Percentiles rank a stretch among this genome's conserved stretches.
Evolutionary conservation across 2,113 vertebrate species (phyloP).

Genomic region (Bothrops jararaca): DNA sequence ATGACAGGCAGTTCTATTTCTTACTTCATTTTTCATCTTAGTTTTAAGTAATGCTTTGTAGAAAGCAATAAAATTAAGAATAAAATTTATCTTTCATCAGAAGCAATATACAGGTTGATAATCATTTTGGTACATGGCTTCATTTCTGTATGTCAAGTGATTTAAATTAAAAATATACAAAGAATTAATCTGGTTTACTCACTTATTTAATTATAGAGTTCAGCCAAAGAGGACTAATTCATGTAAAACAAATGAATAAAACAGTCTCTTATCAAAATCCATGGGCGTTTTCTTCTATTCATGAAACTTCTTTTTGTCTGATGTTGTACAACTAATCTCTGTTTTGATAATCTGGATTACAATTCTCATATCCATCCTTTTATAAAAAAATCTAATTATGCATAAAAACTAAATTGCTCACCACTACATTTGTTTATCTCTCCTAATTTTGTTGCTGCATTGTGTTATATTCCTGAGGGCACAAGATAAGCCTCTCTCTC

Average conservation of each 20-base stretch:
- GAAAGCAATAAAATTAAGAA: background rate
- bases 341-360: background rate
- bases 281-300: background rate
- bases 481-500: background rate
- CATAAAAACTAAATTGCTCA: background rate
- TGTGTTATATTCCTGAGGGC: background rate
- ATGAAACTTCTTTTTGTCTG: background rate
- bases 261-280: background rate
- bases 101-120: background rate
- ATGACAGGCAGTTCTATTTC: background rate
- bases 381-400: background rate
- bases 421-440: background rate
- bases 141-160: background rate
- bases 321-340: background rate
- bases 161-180: background rate
- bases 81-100: background rate
- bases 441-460: background rate
- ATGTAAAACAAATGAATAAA: slow-evolving; percentile 3
- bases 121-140: background rate
- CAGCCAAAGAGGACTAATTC: background rate
- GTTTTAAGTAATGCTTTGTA: background rate
- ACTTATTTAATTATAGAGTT: background rate
- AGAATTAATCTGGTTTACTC: background rate
- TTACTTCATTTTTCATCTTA: background rate
- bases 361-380: background rate